These are phyloP conservation scores for Macrotrachela quadricornifera DNA, from an alignment of 1,140 invertebrate genomes.

Conservation along the genomic window DNA sequence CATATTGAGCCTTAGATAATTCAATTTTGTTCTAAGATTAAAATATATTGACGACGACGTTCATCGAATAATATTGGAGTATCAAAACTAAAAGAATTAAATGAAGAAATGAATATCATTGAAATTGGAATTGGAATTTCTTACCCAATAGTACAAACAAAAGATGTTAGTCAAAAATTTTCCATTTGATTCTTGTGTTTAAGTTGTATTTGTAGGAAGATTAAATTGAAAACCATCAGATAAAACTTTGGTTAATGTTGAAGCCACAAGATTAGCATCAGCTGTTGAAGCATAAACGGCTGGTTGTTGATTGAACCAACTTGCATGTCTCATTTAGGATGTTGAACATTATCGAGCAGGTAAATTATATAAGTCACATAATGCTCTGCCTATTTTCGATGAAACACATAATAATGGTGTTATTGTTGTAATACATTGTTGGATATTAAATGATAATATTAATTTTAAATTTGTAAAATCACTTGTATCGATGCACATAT, in stretches of 20 bases:
- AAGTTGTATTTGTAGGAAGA: slow-evolving; percentile 7
- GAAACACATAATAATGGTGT: slow-evolving; percentile 58
- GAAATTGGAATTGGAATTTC: too few species aligned
- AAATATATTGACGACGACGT: slow-evolving; percentile 60
- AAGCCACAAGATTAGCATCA: slow-evolving; percentile 45
- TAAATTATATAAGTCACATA: slow-evolving; percentile 61
- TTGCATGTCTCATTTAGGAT: background rate
- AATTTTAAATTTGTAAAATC: too few species aligned
- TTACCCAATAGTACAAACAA: slow-evolving; percentile 66
- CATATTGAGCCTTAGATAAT: slow-evolving; percentile 47
- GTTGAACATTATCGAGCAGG: slow-evolving; percentile 65
- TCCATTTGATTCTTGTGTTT: background rate
- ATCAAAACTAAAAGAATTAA: too few species aligned
- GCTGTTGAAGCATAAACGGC: slow-evolving; percentile 37
- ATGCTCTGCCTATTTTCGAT: slow-evolving; percentile 51
- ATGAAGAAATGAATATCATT: too few species aligned
- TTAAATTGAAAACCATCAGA: background rate
- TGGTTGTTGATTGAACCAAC: background rate
- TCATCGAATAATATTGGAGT: slow-evolving; percentile 72
- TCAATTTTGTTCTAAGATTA: slow-evolving; percentile 71
- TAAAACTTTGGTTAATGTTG: background rate
- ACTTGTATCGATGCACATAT: too few species aligned
- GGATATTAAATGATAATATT: slow-evolving; percentile 9
- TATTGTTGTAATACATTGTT: slow-evolving; percentile 37
- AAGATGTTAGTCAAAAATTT: slow-evolving; percentile 47